Conservation (phyloP, 2,888 invertebrate genomes). For the Microdon myrmicae region DNA sequence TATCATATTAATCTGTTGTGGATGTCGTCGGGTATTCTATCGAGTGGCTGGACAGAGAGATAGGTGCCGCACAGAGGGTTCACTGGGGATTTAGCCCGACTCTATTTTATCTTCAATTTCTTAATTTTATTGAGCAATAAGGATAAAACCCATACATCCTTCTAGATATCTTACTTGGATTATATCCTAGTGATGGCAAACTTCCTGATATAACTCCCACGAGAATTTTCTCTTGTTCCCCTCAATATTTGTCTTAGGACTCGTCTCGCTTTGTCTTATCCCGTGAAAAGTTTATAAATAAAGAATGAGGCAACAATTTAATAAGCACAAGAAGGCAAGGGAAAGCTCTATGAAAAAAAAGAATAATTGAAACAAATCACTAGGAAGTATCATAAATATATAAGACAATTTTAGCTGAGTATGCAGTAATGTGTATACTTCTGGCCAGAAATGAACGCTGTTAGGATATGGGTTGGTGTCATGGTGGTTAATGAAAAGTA, state of each 20-base stretch:
- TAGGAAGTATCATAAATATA: constrained; percentile 29
- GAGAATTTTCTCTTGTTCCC: constrained; percentile 14
- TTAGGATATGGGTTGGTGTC: no score
- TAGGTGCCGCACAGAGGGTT: no score
- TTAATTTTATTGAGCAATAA: constrained; percentile 14
- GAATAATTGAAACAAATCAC: constrained; percentile 6
- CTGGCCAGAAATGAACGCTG: no score
- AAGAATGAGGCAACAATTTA: constrained; percentile 23
- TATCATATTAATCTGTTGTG: no score
- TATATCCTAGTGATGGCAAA: constrained; percentile 25
- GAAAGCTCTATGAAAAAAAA: constrained; percentile 3
- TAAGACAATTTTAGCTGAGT: constrained; percentile 34
- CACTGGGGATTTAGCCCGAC: no score
- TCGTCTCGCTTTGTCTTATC: constrained; percentile 17
- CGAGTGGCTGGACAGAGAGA: no score
- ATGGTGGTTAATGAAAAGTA: no score
- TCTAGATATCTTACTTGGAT: constrained; percentile 4
- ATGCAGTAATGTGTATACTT: no score
- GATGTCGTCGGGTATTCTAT: no score
- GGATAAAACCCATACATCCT: neutral
- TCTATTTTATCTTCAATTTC: constrained; percentile 19
- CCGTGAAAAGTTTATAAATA: constrained; percentile 43
- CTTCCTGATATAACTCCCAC: constrained; percentile 42
- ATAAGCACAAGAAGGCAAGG: neutral
- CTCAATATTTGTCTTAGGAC: constrained; percentile 13